phyloP scores from a whole-genome alignment of 1,140 invertebrate species.

The Magallana gigas region DNA sequence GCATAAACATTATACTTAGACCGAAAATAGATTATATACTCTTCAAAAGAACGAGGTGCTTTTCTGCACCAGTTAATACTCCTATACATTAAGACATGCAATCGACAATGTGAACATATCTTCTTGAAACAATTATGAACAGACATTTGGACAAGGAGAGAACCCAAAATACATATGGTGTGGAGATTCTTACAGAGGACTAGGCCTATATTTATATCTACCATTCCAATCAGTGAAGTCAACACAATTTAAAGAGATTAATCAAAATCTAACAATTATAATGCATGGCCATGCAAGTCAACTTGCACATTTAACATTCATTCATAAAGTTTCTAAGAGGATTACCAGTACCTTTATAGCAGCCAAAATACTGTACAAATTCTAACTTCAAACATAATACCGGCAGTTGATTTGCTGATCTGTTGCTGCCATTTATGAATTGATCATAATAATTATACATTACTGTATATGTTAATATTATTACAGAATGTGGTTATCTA shows the following conservation, averaged over 20 bases:
- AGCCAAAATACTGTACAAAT: too few species aligned
- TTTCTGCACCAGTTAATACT: conserved; percentile 27
- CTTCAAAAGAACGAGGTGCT: conserved; percentile 8
- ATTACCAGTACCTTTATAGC: too few species aligned
- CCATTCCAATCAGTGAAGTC: not conserved
- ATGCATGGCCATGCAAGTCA: too few species aligned
- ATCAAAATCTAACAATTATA: too few species aligned
- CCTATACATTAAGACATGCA: not conserved
- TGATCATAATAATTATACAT: too few species aligned
- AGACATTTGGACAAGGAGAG: not conserved
- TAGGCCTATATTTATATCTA: not conserved
- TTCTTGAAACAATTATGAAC: not conserved
- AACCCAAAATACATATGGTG: not conserved
- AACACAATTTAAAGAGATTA: not conserved
- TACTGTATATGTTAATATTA: too few species aligned
- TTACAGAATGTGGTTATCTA: too few species aligned
- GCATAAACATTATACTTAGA: not conserved
- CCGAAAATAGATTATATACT: conserved; percentile 26
- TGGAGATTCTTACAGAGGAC: not conserved
- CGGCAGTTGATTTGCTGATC: too few species aligned
- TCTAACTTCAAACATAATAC: too few species aligned
- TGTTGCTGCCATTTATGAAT: too few species aligned
- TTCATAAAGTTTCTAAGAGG: too few species aligned
- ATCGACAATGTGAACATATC: not conserved
- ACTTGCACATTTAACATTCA: too few species aligned